phyloP scores from a whole-genome alignment of 2,113 vertebrate genomes.

The Otocyon megalotis region DNA sequence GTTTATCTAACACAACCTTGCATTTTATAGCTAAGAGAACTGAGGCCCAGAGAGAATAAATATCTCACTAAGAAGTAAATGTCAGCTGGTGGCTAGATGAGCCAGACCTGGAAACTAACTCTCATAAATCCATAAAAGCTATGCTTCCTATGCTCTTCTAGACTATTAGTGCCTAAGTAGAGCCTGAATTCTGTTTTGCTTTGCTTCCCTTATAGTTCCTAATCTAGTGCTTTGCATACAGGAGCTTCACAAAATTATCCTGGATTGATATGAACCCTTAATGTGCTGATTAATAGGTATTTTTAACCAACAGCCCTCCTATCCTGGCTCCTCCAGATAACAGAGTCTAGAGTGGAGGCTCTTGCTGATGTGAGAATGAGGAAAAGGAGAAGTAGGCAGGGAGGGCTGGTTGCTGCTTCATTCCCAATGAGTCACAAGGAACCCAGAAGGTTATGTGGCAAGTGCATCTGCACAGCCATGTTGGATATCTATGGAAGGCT shows the following conservation, averaged over 20 bases:
- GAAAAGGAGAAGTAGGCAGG: neutral
- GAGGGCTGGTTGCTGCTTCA: neutral
- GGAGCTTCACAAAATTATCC: neutral
- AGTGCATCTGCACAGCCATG: neutral
- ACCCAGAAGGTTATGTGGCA: neutral
- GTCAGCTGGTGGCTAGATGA: neutral
- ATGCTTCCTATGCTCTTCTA: neutral
- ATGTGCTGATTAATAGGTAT: neutral
- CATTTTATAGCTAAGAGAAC: neutral
- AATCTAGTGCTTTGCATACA: neutral
- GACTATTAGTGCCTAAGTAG: neutral
- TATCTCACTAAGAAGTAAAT: neutral
- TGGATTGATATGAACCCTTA: neutral
- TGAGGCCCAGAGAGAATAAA: neutral
- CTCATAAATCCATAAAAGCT: neutral
- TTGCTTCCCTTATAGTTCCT: neutral
- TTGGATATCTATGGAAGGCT: neutral
- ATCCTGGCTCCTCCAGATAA: neutral
- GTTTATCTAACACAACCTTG: neutral
- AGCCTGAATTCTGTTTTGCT: neutral
- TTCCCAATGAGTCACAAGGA: neutral
- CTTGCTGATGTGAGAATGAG: neutral
- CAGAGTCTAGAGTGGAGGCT: neutral
- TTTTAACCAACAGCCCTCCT: neutral
- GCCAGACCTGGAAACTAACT: neutral